Conservation (phyloP, 2,888 invertebrate species). For the Portevinia maculata region DNA sequence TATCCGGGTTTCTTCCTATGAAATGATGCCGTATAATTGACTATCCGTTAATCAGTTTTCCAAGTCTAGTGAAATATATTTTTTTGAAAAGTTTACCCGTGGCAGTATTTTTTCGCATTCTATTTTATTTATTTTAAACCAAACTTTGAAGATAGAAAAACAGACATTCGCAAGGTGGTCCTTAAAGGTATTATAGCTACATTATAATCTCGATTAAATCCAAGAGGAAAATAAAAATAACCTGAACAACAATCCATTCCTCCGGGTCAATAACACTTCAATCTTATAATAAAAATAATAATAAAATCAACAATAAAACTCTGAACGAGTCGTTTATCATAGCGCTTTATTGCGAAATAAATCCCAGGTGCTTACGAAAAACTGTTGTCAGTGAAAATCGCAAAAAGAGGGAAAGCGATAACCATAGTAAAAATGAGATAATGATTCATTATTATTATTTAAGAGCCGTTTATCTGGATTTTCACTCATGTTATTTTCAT, state of each 20-base stretch:
- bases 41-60: slow-evolving; percentile 31
- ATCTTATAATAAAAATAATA: slow-evolving; percentile 44
- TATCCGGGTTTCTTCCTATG: not conserved
- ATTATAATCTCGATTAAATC: too few species aligned
- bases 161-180: too few species aligned
- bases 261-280: slow-evolving; percentile 32
- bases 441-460: slow-evolving; percentile 34
- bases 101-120: too few species aligned
- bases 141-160: too few species aligned
- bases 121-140: too few species aligned
- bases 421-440: slow-evolving; percentile 40
- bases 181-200: too few species aligned
- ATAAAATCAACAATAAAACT: slow-evolving; percentile 52
- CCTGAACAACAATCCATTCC: too few species aligned
- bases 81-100: not conserved
- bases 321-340: slow-evolving; percentile 36
- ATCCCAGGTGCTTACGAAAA: slow-evolving; percentile 49
- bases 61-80: slow-evolving; percentile 1
- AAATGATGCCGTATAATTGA: slow-evolving; percentile 27
- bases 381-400: slow-evolving; percentile 6
- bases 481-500: not conserved
- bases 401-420: not conserved
- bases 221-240: too few species aligned
- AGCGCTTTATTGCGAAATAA: slow-evolving; percentile 46
- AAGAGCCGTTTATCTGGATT: slow-evolving; percentile 35